phyloP scores from a whole-genome alignment of 2,888 invertebrate genomes.

The Drosophila ustulata region DNA sequence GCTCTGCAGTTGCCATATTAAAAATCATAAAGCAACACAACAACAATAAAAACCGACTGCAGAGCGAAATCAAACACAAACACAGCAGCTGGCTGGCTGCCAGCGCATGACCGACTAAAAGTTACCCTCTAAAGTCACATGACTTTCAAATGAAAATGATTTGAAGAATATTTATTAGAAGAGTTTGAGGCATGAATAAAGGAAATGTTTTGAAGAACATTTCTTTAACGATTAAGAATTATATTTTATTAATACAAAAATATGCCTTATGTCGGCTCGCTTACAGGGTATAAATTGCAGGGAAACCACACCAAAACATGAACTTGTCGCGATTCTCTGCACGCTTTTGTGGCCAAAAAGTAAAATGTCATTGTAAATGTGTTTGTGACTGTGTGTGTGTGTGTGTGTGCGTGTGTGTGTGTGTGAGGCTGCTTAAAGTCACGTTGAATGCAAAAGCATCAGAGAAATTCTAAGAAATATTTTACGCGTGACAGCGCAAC shows the following conservation, averaged over 20 bases:
- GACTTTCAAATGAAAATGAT: not conserved
- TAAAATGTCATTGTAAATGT: slow-evolving; percentile 14
- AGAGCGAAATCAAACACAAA: slow-evolving; percentile 17
- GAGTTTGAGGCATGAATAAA: too few relatives aligned
- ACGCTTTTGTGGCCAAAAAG: slow-evolving; percentile 46
- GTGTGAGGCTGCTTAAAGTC: slow-evolving; percentile 56
- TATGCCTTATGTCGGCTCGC: not conserved
- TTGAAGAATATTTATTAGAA: not conserved
- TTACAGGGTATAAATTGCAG: slow-evolving; percentile 27
- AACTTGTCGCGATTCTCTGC: slow-evolving; percentile 47
- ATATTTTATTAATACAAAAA: not conserved
- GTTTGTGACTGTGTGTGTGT: slow-evolving; percentile 2
- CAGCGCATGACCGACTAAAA: not conserved
- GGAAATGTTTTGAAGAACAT: too few relatives aligned
- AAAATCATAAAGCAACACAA: slow-evolving; percentile 70
- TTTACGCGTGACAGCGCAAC: slow-evolving; percentile 72
- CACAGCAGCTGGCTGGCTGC: not conserved
- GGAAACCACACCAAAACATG: slow-evolving; percentile 38
- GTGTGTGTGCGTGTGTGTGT: slow-evolving; percentile 11
- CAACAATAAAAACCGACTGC: slow-evolving; percentile 28
- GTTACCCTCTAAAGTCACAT: not conserved
- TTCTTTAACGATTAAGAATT: too few relatives aligned
- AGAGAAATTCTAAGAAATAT: slow-evolving; percentile 69
- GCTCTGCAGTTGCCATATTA: slow-evolving; percentile 71
- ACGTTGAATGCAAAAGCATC: slow-evolving; percentile 67